A percentile compares a stretch with the other conserved stretches of the same genome.
Evolutionary conservation across 2,888 invertebrate species (phyloP).

Genomic region (Hedya salicella): DNA sequence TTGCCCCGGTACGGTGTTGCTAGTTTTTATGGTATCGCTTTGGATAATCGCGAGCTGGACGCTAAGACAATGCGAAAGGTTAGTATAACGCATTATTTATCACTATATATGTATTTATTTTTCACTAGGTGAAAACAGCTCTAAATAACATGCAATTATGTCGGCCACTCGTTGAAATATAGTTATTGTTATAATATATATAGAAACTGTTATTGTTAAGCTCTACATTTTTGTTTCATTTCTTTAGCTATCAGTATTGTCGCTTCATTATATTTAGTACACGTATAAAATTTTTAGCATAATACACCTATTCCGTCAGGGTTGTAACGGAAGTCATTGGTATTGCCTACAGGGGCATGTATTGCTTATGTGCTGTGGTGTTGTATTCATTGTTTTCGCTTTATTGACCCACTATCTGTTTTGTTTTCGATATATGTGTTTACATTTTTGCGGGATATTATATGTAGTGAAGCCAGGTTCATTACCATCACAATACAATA

Average conservation of each 20-base stretch:
- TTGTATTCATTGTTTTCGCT: conserved; percentile 76
- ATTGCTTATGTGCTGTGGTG: conserved; percentile 80
- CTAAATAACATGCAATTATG: conserved; percentile 15
- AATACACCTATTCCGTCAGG: conserved; percentile 56
- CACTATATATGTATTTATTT: conserved; percentile 37
- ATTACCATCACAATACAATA: conserved; percentile 74
- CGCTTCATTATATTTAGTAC: conserved; percentile 63
- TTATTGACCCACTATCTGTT: conserved; percentile 73
- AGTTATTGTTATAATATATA: neutral
- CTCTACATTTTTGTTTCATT: conserved; percentile 49
- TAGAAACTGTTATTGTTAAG: conserved; percentile 23
- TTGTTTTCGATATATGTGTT: conserved; percentile 65
- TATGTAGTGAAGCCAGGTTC: conserved; percentile 74
- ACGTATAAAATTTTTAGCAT: conserved; percentile 59
- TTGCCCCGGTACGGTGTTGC: conserved; percentile 98
- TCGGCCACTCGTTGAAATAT: conserved; percentile 1
- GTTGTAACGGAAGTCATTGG: conserved; percentile 61
- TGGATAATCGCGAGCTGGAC: conserved; percentile 99
- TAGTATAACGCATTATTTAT: conserved; percentile 68
- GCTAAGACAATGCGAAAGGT: conserved; percentile 99
- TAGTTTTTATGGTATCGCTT: conserved; percentile 99
- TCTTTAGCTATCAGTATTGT: conserved; percentile 57
- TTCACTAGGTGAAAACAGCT: conserved; percentile 21
- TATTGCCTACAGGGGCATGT: conserved; percentile 78
- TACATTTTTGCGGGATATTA: conserved; percentile 58